phyloP scores from a whole-genome alignment of 2,797 vertebrate species.

The Diplodus sargus region DNA sequence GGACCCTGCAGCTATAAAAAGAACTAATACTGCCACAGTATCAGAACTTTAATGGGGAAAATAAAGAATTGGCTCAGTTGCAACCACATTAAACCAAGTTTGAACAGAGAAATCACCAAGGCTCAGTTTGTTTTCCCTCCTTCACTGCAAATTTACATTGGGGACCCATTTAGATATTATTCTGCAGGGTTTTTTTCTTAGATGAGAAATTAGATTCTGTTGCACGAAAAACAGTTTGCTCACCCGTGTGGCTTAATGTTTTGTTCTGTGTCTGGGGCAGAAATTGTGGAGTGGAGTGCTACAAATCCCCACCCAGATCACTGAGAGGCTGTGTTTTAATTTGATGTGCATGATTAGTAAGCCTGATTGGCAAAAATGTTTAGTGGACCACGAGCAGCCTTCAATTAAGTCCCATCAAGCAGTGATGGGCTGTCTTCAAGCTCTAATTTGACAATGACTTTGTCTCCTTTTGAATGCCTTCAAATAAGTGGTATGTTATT shows the following conservation, averaged over 20 bases:
- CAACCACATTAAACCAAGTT: slow-evolving; percentile 36
- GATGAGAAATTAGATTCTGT: slow-evolving; percentile 54
- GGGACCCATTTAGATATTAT: slow-evolving; percentile 49
- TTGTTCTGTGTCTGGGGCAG: slow-evolving; percentile 42
- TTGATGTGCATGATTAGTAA: slow-evolving; percentile 70
- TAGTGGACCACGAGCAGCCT: slow-evolving; percentile 41
- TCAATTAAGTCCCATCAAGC: slow-evolving; percentile 49
- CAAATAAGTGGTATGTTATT: slow-evolving; percentile 14
- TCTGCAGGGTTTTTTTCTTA: slow-evolving; percentile 37
- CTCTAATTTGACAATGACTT: slow-evolving; percentile 19
- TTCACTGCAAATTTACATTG: slow-evolving; percentile 10
- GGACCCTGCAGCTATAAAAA: slow-evolving; percentile 55
- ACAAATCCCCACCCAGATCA: slow-evolving; percentile 54
- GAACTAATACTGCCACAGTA: slow-evolving; percentile 44
- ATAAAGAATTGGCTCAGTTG: slow-evolving; percentile 54
- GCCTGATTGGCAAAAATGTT: slow-evolving; percentile 69
- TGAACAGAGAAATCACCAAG: slow-evolving; percentile 34
- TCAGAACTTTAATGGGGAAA: slow-evolving; percentile 52
- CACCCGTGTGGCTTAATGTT: slow-evolving; percentile 46
- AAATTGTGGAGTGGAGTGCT: slow-evolving; percentile 53
- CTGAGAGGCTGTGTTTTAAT: slow-evolving; percentile 68
- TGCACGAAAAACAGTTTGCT: slow-evolving; percentile 26
- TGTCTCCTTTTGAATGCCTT: slow-evolving; percentile 21
- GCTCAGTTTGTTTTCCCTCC: slow-evolving; percentile 41
- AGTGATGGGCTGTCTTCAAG: slow-evolving; percentile 36